Base-by-base conservation (phyloP, 2,888 invertebrate species). In the Apomyelois bistriatella region DNA sequence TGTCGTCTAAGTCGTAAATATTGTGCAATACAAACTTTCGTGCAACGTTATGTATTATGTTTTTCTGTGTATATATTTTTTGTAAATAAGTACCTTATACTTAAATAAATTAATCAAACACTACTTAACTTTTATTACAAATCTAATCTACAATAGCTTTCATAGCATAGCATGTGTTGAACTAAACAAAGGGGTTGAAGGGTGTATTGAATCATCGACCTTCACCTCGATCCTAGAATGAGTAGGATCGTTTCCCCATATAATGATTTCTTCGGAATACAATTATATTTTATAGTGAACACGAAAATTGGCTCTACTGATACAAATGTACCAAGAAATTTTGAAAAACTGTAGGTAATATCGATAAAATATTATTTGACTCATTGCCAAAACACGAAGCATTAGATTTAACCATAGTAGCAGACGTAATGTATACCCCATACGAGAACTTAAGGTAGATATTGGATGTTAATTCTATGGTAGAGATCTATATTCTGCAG, bases 171-270 rank as follows among this genome's bases (percentile, higher is more conserved):
- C 53, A 48, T 58, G 50, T 48, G 52, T 53, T 42, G 55, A 51
- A 53, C 17, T 54, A 49, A 38, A 2, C 51, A 52, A 53, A 56
- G 55, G 61, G 55, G 58, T 54, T 63, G 53, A 43, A 61, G 65
- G 73, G 70, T 65, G 64, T 60, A 58, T 68, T 78, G 76, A 79
- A 68, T 77, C 76, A 77, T 69, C 70, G 80, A 63, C 82, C 80
- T 80, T 76, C 70, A 69, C 61, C 64, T 52, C 58, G 59, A 61
- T 55, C 57, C 61, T 58, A 60, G 59, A 54, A 65, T 59, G 40
- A 36, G 16, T 41, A 40, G 22, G 28, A 41, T 41, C 17, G 41
- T 41, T 41, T 41, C 30, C 15, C 50, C 15, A 41, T 50, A 16
- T 30, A 41, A 50, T 15, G 32, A 32, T 41, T 50, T 50, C 41